Evolutionary conservation across 2,113 vertebrate genomes (phyloP), one percentile per base, ranked within the genome.

Genomic region (Puntigrus tetrazona): DNA sequence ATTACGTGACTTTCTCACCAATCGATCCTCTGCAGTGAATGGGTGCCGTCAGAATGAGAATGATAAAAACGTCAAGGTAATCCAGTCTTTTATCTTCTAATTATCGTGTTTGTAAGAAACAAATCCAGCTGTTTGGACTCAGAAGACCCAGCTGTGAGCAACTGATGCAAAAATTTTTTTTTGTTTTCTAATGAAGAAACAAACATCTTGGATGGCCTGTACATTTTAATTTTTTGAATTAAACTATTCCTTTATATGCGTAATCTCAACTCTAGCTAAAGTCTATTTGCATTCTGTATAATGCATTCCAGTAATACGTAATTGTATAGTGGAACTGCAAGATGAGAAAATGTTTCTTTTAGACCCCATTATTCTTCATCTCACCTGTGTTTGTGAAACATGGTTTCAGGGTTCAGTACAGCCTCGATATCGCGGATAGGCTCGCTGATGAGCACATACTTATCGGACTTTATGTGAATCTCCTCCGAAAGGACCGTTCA

Each of bases 401-500:
- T 81, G 55, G 95, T 87, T 98, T 59, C 95, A 99, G 98, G 96
- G 95, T 97, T 87, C 97, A 97, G 91, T 98, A 97, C 96, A 97
- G 96, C 94, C 95, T 98, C 45, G 97, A 96, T 92, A 97, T 99
- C 93, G 98, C 97, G 87, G 96, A 99, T 96, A 98, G 97, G 94
- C 96, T 99, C 89, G 96, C 97, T 82, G 98, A 99, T 92, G 98
- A 99, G 96, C 98, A 99, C 94, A 95, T 96, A 90, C 97, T 99
- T 93, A 99, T 99, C 91, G 96, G 96, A 91, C 89, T 99, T 86
- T 99, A 98, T 96, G 97, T 97, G 96, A 97, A 95, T 94, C 95
- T 97, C 88, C 97, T 99, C 25, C 97, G 96, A 96, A 97, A 95
- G 96, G 96, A 91, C 92, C 95, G 95, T 85, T 86, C 95, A 95